Percentiles rank a stretch among this genome's conserved stretches.
Evolutionary conservation across 2,797 vertebrate genomes (phyloP).

Genomic region (Avahi laniger): DNA sequence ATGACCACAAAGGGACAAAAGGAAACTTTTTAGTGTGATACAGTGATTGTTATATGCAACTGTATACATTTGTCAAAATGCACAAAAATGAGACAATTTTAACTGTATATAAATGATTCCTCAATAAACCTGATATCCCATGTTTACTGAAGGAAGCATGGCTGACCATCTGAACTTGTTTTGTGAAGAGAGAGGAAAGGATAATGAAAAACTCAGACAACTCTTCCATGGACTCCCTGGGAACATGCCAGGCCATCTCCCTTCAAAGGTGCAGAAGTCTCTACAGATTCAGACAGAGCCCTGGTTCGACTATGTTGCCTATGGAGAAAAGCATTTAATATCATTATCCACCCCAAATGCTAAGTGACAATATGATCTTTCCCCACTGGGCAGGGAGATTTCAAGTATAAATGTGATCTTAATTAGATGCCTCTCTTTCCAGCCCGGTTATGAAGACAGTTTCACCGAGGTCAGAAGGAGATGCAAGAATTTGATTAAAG

Average conservation of each 20-base stretch:
- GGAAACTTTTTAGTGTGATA: too few relatives aligned
- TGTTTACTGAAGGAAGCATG: not conserved
- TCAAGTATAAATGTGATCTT: slow-evolving; percentile 43
- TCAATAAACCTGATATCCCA: not conserved
- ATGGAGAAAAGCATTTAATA: not conserved
- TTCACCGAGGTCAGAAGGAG: slow-evolving; percentile 30
- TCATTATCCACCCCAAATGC: not conserved
- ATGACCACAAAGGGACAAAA: not conserved
- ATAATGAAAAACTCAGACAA: not conserved
- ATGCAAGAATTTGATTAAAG: slow-evolving; percentile 46
- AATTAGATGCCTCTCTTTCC: slow-evolving; percentile 55
- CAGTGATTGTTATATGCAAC: not conserved
- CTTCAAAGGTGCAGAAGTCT: not conserved
- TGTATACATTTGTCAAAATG: not conserved
- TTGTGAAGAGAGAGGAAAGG: not conserved
- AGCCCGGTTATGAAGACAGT: not conserved
- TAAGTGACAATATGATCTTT: slow-evolving; percentile 31
- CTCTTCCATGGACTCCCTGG: not conserved
- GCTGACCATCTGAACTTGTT: not conserved
- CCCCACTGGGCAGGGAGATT: slow-evolving; percentile 11
- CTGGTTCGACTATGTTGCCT: not conserved
- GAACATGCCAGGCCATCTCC: not conserved
- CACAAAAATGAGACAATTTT: not conserved
- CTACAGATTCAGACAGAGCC: not conserved
- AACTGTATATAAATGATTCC: not conserved